Base-by-base conservation (phyloP, 2,113 vertebrate genomes). In the Jaculus jaculus region DNA sequence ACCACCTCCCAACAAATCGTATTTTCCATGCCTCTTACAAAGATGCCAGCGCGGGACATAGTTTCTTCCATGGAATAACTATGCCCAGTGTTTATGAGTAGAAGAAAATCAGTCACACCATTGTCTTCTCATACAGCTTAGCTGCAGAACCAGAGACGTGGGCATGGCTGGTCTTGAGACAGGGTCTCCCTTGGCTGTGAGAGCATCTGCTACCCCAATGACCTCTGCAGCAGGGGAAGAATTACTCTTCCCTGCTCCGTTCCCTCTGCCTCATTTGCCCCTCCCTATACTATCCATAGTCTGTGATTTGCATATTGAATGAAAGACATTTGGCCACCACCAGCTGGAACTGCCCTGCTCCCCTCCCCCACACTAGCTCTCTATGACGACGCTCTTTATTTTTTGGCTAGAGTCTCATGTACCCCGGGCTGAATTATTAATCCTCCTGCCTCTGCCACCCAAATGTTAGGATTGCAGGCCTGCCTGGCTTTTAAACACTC, bases 111-210 rank as follows among this genome's bases (percentile, higher is more conserved):
- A 23, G 69, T 0, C 7, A 54, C 0, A 1, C n/a, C 51, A n/a
- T n/a, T 1, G 5, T 78, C 34, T 54, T 65, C 74, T 81, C 68
- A 54, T 28, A 10, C 11, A 11, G 54, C 72, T 28, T 30, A 54
- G 6, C 6, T 1, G 1, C 10, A 10, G 77, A 26, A 10, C 3
- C 28, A 42, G 20, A 28, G 73, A 66, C 0, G 0, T 4, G 11
- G 51, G 34, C 3, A 68, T 60, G 66, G 13, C 39, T 32, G 58
- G 54, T 2, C 13, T 21, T 18, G 17, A 21, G 17, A 61, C 87
- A 2, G 32, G 2, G 71, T 26, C 23, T 54, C 54, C 28, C 1
- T 3, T 5, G 30, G 4, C 13, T 3, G 5, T 7, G 3, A 12
- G 12, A 30, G 69, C 28, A 1, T 71, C 20, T 18, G 21, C 15